Conservation (phyloP, 2,113 vertebrate species). For the Caranx melampygus region DNA sequence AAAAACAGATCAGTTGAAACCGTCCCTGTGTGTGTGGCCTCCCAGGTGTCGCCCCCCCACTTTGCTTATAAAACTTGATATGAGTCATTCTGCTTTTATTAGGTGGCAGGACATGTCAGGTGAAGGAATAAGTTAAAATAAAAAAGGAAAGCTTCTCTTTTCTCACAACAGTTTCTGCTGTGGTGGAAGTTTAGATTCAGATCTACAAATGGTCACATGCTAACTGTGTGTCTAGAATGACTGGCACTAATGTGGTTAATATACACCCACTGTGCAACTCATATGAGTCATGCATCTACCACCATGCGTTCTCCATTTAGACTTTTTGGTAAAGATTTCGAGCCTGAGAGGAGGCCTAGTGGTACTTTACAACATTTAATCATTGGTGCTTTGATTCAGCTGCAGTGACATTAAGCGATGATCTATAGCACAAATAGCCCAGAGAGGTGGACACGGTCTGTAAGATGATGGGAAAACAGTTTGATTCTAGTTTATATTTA, state of each 20-base stretch:
- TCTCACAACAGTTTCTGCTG: not conserved
- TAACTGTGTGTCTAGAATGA: not conserved
- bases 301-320: too few relatives aligned
- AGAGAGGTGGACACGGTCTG: not conserved
- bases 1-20: too few relatives aligned
- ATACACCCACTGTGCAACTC: not conserved
- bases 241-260: not conserved
- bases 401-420: not conserved
- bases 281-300: conserved; percentile 2
- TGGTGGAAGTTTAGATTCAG: not conserved
- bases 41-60: too few relatives aligned
- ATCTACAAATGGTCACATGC: not conserved
- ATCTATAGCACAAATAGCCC: not conserved
- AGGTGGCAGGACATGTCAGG: not conserved
- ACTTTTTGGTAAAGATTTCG: not conserved
- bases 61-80: not conserved
- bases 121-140: too few relatives aligned
- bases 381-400: not conserved
- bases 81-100: not conserved
- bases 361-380: not conserved
- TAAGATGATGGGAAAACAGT: conserved; percentile 36
- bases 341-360: not conserved
- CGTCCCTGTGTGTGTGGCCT: too few relatives aligned
- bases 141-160: too few relatives aligned
- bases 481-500: not conserved